phyloP scores from a whole-genome alignment of 2,797 vertebrate species.

The Leptodactylus fallax region DNA sequence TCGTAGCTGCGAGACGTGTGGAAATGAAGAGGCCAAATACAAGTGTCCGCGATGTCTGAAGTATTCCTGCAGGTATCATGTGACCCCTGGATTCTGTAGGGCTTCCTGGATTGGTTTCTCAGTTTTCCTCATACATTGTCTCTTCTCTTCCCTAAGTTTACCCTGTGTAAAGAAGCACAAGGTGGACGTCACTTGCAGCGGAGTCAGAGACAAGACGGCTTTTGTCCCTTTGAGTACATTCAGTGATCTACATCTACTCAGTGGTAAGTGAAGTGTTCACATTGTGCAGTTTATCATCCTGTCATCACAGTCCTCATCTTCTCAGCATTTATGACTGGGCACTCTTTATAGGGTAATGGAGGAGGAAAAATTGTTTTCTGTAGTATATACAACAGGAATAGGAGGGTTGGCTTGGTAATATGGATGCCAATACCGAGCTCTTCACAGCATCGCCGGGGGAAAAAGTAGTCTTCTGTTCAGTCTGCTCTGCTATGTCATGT shows the following conservation, averaged over 20 bases:
- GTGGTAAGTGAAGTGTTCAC: conserved; percentile 76
- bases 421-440: too few species aligned
- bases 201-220: conserved; percentile 87
- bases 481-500: too few species aligned
- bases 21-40: conserved; percentile 86
- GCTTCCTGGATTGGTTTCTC: background rate
- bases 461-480: too few species aligned
- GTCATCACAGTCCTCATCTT: too few species aligned
- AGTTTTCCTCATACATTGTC: background rate
- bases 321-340: too few species aligned
- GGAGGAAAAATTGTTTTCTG: too few species aligned
- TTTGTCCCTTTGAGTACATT: conserved; percentile 86
- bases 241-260: conserved; percentile 89
- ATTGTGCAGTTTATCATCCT: background rate
- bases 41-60: conserved; percentile 88
- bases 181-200: conserved; percentile 81
- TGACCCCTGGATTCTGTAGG: accelerated
- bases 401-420: too few species aligned
- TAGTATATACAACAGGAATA: too few species aligned
- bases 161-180: conserved; percentile 93
- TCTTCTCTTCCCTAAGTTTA: conserved; percentile 76
- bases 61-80: conserved; percentile 88
- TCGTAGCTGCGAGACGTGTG: conserved; percentile 88
- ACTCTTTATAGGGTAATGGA: too few species aligned
- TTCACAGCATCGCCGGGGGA: too few species aligned